Conservation (phyloP, 2,113 vertebrate genomes). For the Ginglymostoma cirratum region DNA sequence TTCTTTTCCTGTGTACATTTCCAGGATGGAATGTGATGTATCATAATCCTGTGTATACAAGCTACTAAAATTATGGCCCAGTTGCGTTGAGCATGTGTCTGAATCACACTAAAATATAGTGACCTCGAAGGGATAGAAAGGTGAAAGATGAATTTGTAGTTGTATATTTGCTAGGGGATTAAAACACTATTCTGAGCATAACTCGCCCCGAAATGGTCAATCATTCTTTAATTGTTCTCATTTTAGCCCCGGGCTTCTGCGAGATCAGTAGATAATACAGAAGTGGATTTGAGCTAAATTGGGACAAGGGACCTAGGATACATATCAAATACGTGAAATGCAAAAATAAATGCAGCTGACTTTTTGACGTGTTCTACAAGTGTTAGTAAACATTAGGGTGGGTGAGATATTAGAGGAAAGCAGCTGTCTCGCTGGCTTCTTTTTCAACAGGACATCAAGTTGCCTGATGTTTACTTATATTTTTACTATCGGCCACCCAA, state of each 20-base stretch:
- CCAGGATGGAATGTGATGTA: background rate
- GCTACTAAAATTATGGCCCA: background rate
- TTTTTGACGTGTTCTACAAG: slow-evolving; percentile 6
- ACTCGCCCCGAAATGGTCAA: background rate
- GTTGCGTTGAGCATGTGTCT: background rate
- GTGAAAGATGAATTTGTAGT: background rate
- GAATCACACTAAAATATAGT: background rate
- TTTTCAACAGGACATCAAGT: background rate
- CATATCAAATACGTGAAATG: background rate
- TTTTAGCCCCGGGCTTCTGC: background rate
- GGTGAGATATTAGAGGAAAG: background rate
- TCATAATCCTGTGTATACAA: background rate
- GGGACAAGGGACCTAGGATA: background rate
- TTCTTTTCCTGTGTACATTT: background rate
- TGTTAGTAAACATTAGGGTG: slow-evolving; percentile 23
- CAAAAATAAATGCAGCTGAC: background rate
- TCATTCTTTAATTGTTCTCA: background rate
- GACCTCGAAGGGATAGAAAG: background rate
- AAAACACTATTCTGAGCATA: background rate
- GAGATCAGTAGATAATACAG: background rate
- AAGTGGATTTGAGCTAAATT: background rate
- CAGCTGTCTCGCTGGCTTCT: background rate
- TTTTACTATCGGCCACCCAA: background rate
- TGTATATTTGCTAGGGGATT: background rate
- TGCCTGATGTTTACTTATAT: background rate